These are phyloP conservation scores for Cardiocondyla obscurior DNA, from an alignment of 1,140 invertebrate species.

Conservation along the genomic window DNA sequence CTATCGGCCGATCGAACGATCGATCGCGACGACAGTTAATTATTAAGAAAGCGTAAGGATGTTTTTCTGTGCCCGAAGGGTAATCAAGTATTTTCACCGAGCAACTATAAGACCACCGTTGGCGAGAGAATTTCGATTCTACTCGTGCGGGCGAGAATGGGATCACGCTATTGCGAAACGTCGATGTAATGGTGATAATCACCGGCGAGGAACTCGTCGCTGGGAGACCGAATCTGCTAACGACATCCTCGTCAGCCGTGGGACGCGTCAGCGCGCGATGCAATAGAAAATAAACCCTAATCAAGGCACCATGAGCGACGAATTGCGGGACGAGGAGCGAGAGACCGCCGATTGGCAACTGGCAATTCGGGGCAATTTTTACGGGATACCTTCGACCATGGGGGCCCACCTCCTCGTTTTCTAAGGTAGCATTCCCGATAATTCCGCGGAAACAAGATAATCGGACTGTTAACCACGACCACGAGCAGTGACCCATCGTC, in stretches of 20 bases:
- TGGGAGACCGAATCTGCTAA: background rate
- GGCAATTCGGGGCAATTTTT: constrained; percentile 61
- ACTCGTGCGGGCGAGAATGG: background rate
- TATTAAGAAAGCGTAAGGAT: constrained; percentile 42
- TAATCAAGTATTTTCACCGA: constrained; percentile 48
- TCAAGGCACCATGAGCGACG: constrained; percentile 57
- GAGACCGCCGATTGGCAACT: constrained; percentile 33
- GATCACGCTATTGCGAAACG: background rate
- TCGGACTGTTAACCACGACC: constrained; percentile 54
- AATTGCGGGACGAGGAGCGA: constrained; percentile 35
- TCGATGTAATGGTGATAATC: constrained; percentile 11
- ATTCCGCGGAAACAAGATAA: constrained; percentile 66
- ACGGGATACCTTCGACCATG: constrained; percentile 15
- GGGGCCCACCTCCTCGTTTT: constrained; percentile 59
- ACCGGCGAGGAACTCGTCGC: background rate
- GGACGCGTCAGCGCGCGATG: constrained; percentile 31
- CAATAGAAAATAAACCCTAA: constrained; percentile 53
- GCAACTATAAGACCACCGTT: constrained; percentile 5
- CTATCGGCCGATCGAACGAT: constrained; percentile 21
- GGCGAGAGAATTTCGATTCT: constrained; percentile 14
- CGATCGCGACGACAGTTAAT: constrained; percentile 6
- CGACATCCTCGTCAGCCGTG: constrained; percentile 3
- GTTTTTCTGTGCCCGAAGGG: background rate
- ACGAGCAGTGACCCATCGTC: constrained; percentile 57
- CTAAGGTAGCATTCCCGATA: constrained; percentile 61